Percentiles rank a stretch among this genome's conserved stretches.
These are phyloP conservation scores for Pseudomyrmex sp. DNA, from an alignment of 1,140 invertebrate species.

Conservation along the genomic window DNA sequence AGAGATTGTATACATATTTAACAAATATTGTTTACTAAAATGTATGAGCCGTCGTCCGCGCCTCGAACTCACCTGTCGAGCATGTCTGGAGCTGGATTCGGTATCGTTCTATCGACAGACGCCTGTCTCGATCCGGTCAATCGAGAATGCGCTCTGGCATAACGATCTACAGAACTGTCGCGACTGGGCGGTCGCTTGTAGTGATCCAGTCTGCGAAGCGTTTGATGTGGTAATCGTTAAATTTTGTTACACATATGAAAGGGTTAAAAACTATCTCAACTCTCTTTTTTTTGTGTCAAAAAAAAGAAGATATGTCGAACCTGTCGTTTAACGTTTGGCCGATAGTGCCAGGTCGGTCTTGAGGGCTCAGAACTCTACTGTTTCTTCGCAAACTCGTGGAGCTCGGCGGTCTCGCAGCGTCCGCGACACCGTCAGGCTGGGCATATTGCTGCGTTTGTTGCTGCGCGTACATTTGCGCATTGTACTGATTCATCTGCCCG, in stretches of 20 bases:
- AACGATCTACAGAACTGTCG: slow-evolving; percentile 94
- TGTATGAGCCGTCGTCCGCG: slow-evolving; percentile 38
- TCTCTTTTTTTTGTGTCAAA: neutral
- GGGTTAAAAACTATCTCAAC: neutral
- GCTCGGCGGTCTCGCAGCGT: slow-evolving; percentile 74
- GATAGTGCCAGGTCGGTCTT: slow-evolving; percentile 81
- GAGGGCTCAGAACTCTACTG: slow-evolving; percentile 80
- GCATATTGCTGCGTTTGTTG: slow-evolving; percentile 76
- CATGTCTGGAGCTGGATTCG: slow-evolving; percentile 81
- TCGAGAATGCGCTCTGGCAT: slow-evolving; percentile 87
- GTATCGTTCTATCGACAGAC: slow-evolving; percentile 88
- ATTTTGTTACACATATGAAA: too few species aligned
- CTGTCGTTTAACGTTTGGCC: slow-evolving; percentile 83
- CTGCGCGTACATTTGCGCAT: slow-evolving; percentile 72
- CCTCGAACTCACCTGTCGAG: slow-evolving; percentile 82
- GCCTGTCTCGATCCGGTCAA: slow-evolving; percentile 89
- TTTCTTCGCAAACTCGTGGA: slow-evolving; percentile 82
- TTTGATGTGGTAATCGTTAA: neutral
- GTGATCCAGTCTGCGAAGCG: slow-evolving; percentile 91
- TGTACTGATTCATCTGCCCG: slow-evolving; percentile 80
- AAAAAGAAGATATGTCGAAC: slow-evolving; percentile 59
- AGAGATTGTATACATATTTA: neutral
- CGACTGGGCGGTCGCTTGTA: slow-evolving; percentile 95
- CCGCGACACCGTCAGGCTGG: slow-evolving; percentile 75
- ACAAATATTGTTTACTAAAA: neutral